Conservation (phyloP, 2,888 invertebrate species). For the Oxycera nigricornis region DNA sequence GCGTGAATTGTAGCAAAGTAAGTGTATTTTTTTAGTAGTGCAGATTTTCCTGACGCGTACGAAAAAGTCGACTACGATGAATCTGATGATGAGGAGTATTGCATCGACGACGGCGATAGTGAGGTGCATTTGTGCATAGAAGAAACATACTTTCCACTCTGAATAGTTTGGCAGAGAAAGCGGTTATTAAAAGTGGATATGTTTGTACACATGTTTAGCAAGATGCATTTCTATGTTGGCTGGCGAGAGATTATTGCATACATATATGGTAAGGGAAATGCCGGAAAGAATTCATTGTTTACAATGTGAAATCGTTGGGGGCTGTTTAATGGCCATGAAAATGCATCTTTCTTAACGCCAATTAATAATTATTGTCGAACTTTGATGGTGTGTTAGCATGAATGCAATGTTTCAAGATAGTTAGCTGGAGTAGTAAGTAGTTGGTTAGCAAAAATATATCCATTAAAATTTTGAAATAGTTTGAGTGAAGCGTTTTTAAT, state of each 20-base stretch:
- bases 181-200: conserved; percentile 40
- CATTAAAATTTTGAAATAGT: no score
- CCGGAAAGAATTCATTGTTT: conserved; percentile 25
- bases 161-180: conserved; percentile 47
- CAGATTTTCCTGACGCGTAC: neutral
- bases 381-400: no score
- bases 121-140: conserved; percentile 21
- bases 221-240: neutral
- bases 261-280: neutral
- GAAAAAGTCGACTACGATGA: neutral
- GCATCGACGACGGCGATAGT: neutral
- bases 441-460: no score
- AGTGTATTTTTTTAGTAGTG: no score
- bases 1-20: neutral
- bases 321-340: conserved; percentile 21
- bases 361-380: neutral
- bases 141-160: conserved; percentile 45
- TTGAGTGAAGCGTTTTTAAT: no score
- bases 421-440: no score
- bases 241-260: neutral
- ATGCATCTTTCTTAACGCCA: neutral
- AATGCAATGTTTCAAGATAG: no score
- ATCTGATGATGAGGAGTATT: neutral
- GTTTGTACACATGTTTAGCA: neutral
- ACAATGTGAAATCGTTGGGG: neutral